Conservation (phyloP, 2,797 vertebrate species). For the Fringilla coelebs region DNA sequence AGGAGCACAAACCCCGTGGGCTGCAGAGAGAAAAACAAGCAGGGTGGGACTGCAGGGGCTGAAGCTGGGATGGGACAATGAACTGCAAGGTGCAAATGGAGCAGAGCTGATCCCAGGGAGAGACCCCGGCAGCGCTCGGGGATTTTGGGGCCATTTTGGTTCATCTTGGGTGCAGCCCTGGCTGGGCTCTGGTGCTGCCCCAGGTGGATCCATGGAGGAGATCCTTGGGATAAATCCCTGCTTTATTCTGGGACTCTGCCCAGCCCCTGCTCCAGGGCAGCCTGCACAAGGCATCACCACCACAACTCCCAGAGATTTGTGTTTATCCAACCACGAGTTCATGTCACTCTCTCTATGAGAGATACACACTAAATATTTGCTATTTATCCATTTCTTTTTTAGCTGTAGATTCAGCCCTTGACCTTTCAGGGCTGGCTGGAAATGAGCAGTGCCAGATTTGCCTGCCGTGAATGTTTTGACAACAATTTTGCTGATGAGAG, state of each 20-base stretch:
- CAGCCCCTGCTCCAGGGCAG: background rate
- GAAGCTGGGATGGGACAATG: too few species aligned
- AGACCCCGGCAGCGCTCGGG: too few species aligned
- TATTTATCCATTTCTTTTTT: background rate
- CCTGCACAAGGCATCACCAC: background rate
- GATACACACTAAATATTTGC: background rate
- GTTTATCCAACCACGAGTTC: background rate
- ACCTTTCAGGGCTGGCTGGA: background rate
- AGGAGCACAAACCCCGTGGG: too few species aligned
- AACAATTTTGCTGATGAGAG: background rate
- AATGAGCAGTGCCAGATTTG: background rate
- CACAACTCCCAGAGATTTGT: background rate
- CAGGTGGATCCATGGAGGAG: too few species aligned
- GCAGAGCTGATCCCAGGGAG: too few species aligned
- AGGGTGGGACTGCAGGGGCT: too few species aligned
- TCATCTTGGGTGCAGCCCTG: too few species aligned
- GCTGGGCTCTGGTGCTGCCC: too few species aligned
- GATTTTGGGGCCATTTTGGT: too few species aligned
- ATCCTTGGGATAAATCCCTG: too few species aligned
- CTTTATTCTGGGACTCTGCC: background rate
- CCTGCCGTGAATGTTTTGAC: background rate
- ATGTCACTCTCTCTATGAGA: accelerated
- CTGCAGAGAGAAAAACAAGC: too few species aligned
- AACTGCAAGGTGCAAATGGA: too few species aligned
- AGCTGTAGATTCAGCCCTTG: background rate